phyloP scores from a whole-genome alignment of 30 jellyfish, hydroid and myxozoan genomes.

The Morbakka virulenta region DNA sequence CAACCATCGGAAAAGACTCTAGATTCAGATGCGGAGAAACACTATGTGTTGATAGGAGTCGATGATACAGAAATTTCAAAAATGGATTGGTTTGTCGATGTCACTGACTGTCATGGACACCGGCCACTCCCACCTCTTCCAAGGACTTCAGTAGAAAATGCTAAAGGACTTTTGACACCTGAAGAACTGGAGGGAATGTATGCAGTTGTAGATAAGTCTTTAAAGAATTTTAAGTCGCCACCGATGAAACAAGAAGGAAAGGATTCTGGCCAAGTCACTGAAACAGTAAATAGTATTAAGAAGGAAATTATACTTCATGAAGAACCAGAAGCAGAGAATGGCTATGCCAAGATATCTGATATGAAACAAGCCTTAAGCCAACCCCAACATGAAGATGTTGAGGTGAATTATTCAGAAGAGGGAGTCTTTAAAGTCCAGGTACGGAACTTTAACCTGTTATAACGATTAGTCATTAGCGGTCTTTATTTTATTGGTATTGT shows the following conservation, averaged over 20 bases:
- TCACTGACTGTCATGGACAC: conserved; percentile 1
- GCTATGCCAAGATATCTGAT: neutral
- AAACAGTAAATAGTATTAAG: neutral
- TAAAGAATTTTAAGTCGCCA: neutral
- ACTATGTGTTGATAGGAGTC: too few relatives aligned
- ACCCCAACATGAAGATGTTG: neutral
- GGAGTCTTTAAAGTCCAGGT: conserved; percentile 63
- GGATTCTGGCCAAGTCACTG: neutral
- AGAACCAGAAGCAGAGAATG: neutral
- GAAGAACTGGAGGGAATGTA: conserved; percentile 58
- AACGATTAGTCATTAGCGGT: too few relatives aligned
- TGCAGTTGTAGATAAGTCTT: conserved; percentile 65
- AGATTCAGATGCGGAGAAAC: too few relatives aligned
- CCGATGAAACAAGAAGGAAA: neutral
- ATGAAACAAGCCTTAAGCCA: neutral
- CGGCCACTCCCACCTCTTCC: conserved; percentile 82
- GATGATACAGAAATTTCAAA: neutral
- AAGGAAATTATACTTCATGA: neutral
- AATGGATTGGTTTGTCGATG: conserved; percentile 6
- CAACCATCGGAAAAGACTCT: too few relatives aligned
- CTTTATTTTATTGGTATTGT: too few relatives aligned
- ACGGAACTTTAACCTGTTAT: neutral
- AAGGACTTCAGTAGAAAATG: conserved; percentile 6
- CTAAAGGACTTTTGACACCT: neutral
- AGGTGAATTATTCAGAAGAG: conserved; percentile 22